These are phyloP conservation scores for Drosophila anomalata DNA, from an alignment of 2,888 invertebrate species.

Conservation along the genomic window DNA sequence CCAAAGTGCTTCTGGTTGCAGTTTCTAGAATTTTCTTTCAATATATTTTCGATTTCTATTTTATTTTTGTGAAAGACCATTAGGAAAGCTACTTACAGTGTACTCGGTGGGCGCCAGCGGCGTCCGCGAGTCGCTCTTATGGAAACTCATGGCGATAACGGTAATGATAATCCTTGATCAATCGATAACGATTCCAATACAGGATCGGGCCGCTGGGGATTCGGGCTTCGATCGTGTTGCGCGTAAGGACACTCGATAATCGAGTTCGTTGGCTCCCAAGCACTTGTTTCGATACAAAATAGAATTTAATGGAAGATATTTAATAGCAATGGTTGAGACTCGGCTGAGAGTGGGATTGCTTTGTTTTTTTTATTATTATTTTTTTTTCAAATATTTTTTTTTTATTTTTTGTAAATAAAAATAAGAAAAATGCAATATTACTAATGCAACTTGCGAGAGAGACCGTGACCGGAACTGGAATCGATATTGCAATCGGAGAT, in stretches of 20 bases:
- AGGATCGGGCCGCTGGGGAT: constrained; percentile 34
- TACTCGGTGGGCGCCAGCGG: constrained; percentile 82
- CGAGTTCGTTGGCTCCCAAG: constrained; percentile 65
- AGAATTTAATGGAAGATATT: constrained; percentile 65
- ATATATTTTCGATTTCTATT: no score
- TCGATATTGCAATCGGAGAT: constrained; percentile 23
- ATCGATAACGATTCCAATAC: constrained; percentile 54
- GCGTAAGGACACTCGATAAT: constrained; percentile 41
- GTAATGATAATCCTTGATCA: constrained; percentile 28
- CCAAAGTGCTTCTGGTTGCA: not conserved
- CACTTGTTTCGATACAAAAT: constrained; percentile 73
- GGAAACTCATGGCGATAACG: constrained; percentile 81
- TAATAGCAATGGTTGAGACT: constrained; percentile 69
- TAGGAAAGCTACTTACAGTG: constrained; percentile 79
- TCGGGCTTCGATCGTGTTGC: constrained; percentile 40
- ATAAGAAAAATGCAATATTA: constrained; percentile 76
- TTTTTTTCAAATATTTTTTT: constrained; percentile 31
- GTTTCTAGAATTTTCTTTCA: no score
- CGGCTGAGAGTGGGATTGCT: constrained; percentile 30
- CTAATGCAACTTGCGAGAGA: constrained; percentile 71
- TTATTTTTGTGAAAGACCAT: not conserved
- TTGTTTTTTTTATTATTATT: constrained; percentile 23
- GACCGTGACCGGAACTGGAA: constrained; percentile 42
- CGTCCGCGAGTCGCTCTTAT: constrained; percentile 83
- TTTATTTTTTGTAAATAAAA: constrained; percentile 28